A percentile compares a stretch with the other conserved stretches of the same genome.
Evolutionary conservation across 2,888 invertebrate species (phyloP).

Genomic region (Eupithecia pulchellata): DNA sequence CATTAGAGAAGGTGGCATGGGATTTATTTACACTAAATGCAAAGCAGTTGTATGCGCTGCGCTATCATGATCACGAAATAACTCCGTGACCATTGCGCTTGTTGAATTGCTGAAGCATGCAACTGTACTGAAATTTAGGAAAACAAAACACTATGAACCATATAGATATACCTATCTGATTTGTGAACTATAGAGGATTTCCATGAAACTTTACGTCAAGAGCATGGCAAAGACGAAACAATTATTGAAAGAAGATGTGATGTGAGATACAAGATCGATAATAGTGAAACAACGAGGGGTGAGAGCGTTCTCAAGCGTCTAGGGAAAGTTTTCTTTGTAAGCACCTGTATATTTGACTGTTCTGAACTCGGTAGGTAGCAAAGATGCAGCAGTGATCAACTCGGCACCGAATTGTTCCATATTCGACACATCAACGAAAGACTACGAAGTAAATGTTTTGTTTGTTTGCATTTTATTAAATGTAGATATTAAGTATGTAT

Average conservation of each 20-base stretch:
- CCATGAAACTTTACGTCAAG: background rate
- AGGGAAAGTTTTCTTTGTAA: background rate
- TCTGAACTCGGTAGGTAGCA: background rate
- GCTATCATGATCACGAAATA: background rate
- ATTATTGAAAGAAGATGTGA: background rate
- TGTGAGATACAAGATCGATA: background rate
- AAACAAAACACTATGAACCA: background rate
- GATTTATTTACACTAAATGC: background rate
- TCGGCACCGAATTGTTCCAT: background rate
- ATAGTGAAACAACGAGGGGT: constrained; percentile 4
- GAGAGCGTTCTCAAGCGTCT: background rate
- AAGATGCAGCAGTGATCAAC: background rate
- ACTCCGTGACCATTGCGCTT: background rate
- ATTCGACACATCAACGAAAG: background rate
- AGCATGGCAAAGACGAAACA: background rate
- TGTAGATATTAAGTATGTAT: no score
- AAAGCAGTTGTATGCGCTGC: background rate
- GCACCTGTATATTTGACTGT: background rate
- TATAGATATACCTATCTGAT: background rate
- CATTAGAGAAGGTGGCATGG: constrained; percentile 21
- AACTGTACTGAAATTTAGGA: background rate
- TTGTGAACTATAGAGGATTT: background rate
- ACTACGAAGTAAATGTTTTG: no score
- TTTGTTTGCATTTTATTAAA: no score
- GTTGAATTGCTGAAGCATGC: background rate